A percentile compares a stretch with the other conserved stretches of the same genome.
phyloP scores from a whole-genome alignment of 2,888 invertebrate genomes.

The Stenoptilia bipunctidactyla region DNA sequence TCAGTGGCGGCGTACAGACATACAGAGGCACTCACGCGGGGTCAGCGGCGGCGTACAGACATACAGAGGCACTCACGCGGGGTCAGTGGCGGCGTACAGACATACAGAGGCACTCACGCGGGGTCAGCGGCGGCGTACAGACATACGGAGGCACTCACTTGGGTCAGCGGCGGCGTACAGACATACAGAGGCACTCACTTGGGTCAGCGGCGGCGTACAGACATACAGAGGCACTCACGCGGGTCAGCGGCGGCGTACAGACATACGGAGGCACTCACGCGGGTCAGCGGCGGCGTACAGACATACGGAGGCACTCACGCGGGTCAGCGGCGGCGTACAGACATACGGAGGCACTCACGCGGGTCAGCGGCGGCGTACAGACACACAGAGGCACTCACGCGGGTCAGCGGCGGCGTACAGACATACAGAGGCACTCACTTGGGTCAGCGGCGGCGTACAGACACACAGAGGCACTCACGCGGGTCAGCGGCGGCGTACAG shows the following conservation, averaged over 20 bases:
- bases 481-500: no score
- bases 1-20: constrained; percentile 86
- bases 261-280: constrained; percentile 40
- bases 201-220: constrained; percentile 56
- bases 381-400: no score
- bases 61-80: constrained; percentile 91
- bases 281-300: constrained; percentile 86
- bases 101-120: no score
- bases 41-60: constrained; percentile 92
- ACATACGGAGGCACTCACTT: not conserved
- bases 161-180: constrained; percentile 10
- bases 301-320: constrained; percentile 86
- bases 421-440: no score
- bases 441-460: no score
- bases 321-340: constrained; percentile 91
- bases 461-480: no score
- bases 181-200: no score
- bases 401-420: no score
- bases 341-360: constrained; percentile 90
- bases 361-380: constrained; percentile 91
- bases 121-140: constrained; percentile 97
- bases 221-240: constrained; percentile 91
- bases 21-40: constrained; percentile 87
- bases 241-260: constrained; percentile 89
- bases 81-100: constrained; percentile 91